Conservation (phyloP, 2,797 vertebrate genomes). For the Acipenser ruthenus region DNA sequence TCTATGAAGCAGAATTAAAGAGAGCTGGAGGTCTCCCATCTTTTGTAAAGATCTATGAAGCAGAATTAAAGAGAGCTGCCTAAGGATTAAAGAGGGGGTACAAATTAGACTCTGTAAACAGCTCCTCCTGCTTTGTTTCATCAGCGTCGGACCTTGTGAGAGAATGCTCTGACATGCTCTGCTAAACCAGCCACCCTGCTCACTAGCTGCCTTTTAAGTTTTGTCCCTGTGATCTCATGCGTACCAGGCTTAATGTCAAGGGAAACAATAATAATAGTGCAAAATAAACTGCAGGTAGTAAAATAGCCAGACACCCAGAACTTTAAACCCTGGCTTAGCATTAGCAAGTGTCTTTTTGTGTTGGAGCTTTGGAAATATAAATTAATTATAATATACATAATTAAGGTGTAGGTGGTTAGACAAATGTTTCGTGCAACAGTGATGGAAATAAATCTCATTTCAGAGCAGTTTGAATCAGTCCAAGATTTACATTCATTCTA, state of each 20-base stretch:
- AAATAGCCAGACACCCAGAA: no score
- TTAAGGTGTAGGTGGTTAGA: no score
- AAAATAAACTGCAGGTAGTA: constrained; percentile 1
- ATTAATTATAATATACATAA: no score
- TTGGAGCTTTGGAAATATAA: no score
- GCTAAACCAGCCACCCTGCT: constrained; percentile 48
- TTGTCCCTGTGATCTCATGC: constrained; percentile 48
- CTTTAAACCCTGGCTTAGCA: no score
- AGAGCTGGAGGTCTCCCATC: constrained; percentile 70
- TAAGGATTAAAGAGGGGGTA: constrained; percentile 42
- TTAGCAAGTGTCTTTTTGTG: no score
- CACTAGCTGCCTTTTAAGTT: constrained; percentile 56
- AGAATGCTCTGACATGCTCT: constrained; percentile 54
- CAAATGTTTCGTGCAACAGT: no score
- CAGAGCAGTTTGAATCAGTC: no score
- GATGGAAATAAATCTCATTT: no score
- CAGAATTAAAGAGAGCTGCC: constrained; percentile 78
- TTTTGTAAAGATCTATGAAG: constrained; percentile 71
- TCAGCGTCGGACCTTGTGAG: constrained; percentile 28
- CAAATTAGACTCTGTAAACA: no score
- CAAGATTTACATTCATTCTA: no score
- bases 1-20: constrained; percentile 75
- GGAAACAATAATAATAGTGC: constrained; percentile 13
- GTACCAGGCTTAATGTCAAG: constrained; percentile 17
- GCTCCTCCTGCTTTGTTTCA: no score